Evolutionary conservation across 1,140 invertebrate genomes (phyloP).

Genomic region (Liolophura sinensis): DNA sequence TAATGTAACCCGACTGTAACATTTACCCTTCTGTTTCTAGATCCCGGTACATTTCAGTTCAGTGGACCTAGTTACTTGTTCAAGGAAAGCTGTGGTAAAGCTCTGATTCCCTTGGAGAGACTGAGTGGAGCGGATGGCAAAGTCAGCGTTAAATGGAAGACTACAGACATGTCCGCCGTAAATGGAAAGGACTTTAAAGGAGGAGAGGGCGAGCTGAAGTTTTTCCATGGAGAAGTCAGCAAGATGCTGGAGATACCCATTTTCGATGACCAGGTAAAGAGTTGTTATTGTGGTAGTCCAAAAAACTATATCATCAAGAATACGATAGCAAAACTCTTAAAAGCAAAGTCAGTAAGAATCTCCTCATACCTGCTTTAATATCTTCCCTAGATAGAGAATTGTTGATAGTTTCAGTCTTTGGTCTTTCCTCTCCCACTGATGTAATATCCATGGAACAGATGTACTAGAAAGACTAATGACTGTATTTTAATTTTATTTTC

Average conservation of each 20-base stretch:
- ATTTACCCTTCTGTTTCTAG: slow-evolving; percentile 46
- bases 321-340: no score
- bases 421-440: no score
- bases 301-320: no score
- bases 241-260: slow-evolving; percentile 67
- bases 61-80: slow-evolving; percentile 66
- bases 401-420: no score
- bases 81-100: slow-evolving; percentile 66
- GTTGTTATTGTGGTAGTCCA: no score
- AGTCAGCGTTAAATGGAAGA: slow-evolving; percentile 65
- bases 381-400: no score
- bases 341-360: no score
- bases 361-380: no score
- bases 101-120: slow-evolving; percentile 63
- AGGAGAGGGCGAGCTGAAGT: slow-evolving; percentile 61
- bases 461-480: no score
- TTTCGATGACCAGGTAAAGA: slow-evolving; percentile 63
- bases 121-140: slow-evolving; percentile 66
- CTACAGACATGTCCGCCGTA: slow-evolving; percentile 66
- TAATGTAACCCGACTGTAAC: no score
- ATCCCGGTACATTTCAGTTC: slow-evolving; percentile 67
- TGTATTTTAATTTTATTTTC: no score
- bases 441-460: no score
- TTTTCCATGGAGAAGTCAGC: slow-evolving; percentile 65
- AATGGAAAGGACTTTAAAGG: slow-evolving; percentile 63